Percentiles rank a stretch among this genome's conserved stretches.
Conservation (phyloP, 2,797 vertebrate species). For the Melanotaenia parkinsoni region DNA sequence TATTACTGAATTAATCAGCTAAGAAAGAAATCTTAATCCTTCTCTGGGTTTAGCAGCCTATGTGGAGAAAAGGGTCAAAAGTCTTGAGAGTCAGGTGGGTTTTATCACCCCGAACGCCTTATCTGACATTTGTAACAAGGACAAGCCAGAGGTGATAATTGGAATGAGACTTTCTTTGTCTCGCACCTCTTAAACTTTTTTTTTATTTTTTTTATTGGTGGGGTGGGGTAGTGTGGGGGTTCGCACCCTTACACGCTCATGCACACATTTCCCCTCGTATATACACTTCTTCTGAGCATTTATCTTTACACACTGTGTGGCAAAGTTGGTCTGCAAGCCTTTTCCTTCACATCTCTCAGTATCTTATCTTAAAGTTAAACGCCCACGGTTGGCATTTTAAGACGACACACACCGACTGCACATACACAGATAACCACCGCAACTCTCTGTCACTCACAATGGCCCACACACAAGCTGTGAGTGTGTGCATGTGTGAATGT, state of each 20-base stretch:
- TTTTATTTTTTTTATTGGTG: conserved; percentile 8
- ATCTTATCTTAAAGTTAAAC: conserved; percentile 69
- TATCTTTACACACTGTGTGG: conserved; percentile 48
- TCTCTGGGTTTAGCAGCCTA: conserved; percentile 35
- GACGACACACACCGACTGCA: conserved; percentile 50
- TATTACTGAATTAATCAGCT: conserved; percentile 51
- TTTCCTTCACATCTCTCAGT: conserved; percentile 62
- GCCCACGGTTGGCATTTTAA: conserved; percentile 71
- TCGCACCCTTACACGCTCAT: neutral
- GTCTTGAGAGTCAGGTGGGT: conserved; percentile 60
- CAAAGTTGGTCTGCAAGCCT: conserved; percentile 55
- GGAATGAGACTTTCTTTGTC: conserved; percentile 56
- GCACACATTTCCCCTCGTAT: neutral
- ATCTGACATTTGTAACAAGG: conserved; percentile 70
- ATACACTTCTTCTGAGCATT: conserved; percentile 45
- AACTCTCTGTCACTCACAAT: conserved; percentile 67
- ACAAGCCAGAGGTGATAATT: conserved; percentile 63
- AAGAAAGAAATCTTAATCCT: conserved; percentile 40
- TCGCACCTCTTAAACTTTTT: conserved; percentile 22
- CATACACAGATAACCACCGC: conserved; percentile 57
- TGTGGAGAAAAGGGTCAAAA: conserved; percentile 58
- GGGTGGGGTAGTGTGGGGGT: too few species aligned
- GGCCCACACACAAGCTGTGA: conserved; percentile 65
- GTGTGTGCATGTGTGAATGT: conserved; percentile 42
- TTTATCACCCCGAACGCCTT: conserved; percentile 68